Evolutionary conservation across 2,888 invertebrate species (phyloP), one percentile per base, ranked within the genome.

Genomic region (Hypolimnas misippus): DNA sequence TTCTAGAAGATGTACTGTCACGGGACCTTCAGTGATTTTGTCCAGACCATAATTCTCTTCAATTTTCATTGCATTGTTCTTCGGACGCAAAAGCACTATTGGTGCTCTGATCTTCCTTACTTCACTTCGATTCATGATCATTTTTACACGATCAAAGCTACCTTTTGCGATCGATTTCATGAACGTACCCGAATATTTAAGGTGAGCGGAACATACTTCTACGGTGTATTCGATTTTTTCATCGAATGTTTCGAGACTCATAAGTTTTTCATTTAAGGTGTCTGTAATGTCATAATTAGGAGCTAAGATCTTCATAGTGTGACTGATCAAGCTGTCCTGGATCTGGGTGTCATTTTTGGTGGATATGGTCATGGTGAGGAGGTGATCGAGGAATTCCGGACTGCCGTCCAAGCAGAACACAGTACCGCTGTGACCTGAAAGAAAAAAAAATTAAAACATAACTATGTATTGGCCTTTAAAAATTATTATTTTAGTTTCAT

Each of bases 321-420:
- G 93, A 51, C 93, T 86, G 10, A 96, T 76, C 1, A 95, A 75
- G 65, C 87, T 93, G 73, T 93, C 93, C 74, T 95, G 93, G 0
- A 94, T 82, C 61, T 93, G 87, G 0, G 77, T 68, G 31, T 93
- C 93, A 51, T 86, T 87, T 60, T 84, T 85, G 29, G 83, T 79
- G 38, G 78, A 79, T 6, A 93, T 75, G 2, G 93, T 88, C 77
- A 93, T 86, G 1, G 89, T 86, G 1, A 93, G 75, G 0, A 94
- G 73, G 76, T 94, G 93, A n/a, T n/a, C n/a, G 16, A 97, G 86
- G 76, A 95, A 94, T 33, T 94, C 93, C 0, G 96, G 97, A 0
- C 96, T 93, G 12, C 98, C 98, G 79, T 98, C 98, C 53, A 99
- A 92, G n/a, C 97, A 93, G n/a, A n/a, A n/a, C n/a, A n/a, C n/a